Evolutionary conservation across 2,113 vertebrate species (phyloP).

Genomic region (Grantiella picta): DNA sequence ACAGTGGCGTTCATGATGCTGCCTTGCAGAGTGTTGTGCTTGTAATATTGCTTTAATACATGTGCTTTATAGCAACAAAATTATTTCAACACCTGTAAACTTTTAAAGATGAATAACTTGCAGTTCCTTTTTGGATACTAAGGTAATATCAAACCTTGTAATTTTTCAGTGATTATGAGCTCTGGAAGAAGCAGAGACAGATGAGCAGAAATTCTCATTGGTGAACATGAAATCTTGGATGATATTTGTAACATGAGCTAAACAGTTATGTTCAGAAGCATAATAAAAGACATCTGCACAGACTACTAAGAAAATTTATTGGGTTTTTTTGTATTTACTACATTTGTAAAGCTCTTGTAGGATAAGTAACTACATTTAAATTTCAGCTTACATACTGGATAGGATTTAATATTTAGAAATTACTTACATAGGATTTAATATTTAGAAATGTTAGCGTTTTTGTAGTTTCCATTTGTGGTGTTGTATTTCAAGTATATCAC

Average conservation of each 20-base stretch:
- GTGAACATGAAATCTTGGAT: not conserved
- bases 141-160: not conserved
- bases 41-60: not conserved
- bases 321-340: conserved; percentile 42
- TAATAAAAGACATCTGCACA: conserved; percentile 42
- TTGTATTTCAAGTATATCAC: not conserved
- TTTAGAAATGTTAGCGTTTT: not conserved
- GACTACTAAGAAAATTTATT: conserved; percentile 39
- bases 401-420: not conserved
- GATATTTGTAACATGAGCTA: not conserved
- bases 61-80: not conserved
- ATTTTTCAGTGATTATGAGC: conserved; percentile 16
- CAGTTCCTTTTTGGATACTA: not conserved
- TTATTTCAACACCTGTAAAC: not conserved
- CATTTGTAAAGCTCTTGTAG: not conserved
- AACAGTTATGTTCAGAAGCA: not conserved
- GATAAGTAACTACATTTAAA: conserved; percentile 8
- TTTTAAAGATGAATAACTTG: not conserved
- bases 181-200: conserved; percentile 7
- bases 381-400: not conserved
- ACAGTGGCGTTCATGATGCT: not conserved
- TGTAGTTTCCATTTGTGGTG: not conserved
- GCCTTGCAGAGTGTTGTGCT: not conserved
- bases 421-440: not conserved
- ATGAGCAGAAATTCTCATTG: not conserved